These are phyloP conservation scores for Tachypleus tridentatus DNA, from an alignment of 1,140 invertebrate species.

Conservation along the genomic window DNA sequence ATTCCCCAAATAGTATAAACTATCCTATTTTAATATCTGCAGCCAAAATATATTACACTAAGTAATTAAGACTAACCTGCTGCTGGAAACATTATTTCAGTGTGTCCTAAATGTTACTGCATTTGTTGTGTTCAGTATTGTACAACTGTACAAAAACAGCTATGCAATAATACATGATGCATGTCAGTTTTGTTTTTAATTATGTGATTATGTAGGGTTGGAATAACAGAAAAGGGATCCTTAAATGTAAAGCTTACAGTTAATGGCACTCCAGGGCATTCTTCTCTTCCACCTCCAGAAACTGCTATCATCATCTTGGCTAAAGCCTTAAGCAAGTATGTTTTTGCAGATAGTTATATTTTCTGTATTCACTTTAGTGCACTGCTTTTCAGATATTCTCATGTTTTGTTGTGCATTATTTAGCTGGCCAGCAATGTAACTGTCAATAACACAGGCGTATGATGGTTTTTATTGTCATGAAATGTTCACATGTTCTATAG, in stretches of 20 bases:
- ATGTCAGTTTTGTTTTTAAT: conserved; percentile 8
- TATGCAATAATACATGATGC: background rate
- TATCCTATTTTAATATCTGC: no score
- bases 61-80: no score
- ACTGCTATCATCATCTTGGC: conserved; percentile 40
- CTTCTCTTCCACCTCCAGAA: conserved; percentile 42
- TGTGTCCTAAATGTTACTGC: no score
- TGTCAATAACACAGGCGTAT: no score
- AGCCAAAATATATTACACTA: no score
- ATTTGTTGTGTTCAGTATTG: background rate
- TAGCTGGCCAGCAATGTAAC: no score
- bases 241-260: conserved; percentile 37
- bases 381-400: background rate
- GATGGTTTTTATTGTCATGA: no score
- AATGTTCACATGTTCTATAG: no score
- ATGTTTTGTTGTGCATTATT: no score
- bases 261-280: conserved; percentile 38
- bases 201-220: conserved; percentile 32
- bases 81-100: no score
- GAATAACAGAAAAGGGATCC: conserved; percentile 43
- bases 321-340: conserved; percentile 36
- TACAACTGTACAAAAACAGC: background rate
- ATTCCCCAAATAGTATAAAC: no score
- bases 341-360: background rate
- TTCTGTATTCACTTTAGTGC: conserved; percentile 1